A percentile compares a stretch with the other conserved stretches of the same genome.
Evolutionary conservation across 2,113 vertebrate genomes (phyloP).

Genomic region (Orthonyx spaldingii): DNA sequence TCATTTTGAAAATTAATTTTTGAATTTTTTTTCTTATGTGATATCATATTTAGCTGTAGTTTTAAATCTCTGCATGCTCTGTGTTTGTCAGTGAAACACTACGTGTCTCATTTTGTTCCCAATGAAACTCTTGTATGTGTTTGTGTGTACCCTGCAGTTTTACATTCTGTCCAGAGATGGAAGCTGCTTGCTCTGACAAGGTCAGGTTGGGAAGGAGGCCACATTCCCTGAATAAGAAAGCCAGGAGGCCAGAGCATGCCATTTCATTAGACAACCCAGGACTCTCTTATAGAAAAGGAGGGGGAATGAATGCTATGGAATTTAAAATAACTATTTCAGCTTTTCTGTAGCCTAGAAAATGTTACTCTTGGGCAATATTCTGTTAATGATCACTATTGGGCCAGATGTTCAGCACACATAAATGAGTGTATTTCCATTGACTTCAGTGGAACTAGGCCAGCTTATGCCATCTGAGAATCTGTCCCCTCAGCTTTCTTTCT

Average conservation of each 20-base stretch:
- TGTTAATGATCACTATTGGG: background rate
- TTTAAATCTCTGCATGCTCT: background rate
- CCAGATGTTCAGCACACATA: slow-evolving; percentile 33
- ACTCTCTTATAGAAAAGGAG: background rate
- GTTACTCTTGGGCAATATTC: slow-evolving; percentile 33
- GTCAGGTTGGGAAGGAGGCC: background rate
- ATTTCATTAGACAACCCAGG: background rate
- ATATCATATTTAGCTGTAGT: background rate
- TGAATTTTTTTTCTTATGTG: background rate
- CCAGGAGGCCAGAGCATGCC: background rate
- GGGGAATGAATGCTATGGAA: background rate
- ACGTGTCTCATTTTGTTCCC: background rate
- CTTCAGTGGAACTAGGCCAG: slow-evolving; percentile 6
- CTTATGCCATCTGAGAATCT: background rate
- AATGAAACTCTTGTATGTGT: background rate
- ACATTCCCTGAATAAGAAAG: background rate
- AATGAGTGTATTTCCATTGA: slow-evolving; percentile 17
- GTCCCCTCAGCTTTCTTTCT: background rate
- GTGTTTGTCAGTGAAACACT: background rate
- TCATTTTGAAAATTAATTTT: background rate
- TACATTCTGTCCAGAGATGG: background rate
- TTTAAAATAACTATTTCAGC: background rate
- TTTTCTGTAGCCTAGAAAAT: slow-evolving; percentile 22
- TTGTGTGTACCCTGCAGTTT: background rate
- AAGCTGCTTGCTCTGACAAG: background rate